Conservation (phyloP, 2,113 vertebrate species). For the Mus spicilegus region DNA sequence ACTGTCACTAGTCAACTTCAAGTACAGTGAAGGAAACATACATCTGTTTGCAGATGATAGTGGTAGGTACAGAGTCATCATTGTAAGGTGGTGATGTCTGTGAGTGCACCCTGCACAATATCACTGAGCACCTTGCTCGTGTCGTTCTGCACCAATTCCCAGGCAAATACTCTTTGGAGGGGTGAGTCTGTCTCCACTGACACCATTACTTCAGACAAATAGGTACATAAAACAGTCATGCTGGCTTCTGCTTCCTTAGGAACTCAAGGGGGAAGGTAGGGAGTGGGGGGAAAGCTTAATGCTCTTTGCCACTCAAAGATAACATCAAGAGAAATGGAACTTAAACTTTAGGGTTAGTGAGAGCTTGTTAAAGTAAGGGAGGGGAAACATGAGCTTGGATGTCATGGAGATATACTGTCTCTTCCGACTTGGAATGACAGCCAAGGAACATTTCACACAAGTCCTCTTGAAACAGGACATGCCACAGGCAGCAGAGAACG, state of each 20-base stretch:
- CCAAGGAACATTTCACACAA: not conserved
- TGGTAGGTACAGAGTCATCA: not conserved
- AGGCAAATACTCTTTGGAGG: not conserved
- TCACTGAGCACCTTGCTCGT: not conserved
- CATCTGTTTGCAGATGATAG: not conserved
- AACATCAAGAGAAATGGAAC: slow-evolving; percentile 59
- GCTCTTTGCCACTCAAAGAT: slow-evolving; percentile 55
- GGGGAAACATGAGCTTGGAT: slow-evolving; percentile 49
- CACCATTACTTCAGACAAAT: slow-evolving; percentile 63
- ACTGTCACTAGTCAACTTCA: not conserved
- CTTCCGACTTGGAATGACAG: slow-evolving; percentile 48
- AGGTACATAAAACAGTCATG: slow-evolving; percentile 44
- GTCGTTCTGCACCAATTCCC: not conserved
- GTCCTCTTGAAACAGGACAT: slow-evolving; percentile 32
- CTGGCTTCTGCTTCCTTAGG: slow-evolving; percentile 64
- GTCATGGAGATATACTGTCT: slow-evolving; percentile 38
- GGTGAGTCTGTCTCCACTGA: slow-evolving; percentile 26
- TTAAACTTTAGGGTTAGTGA: slow-evolving; percentile 64
- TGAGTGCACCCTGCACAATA: not conserved
- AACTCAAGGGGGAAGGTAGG: slow-evolving; percentile 54
- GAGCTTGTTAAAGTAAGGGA: slow-evolving; percentile 57
- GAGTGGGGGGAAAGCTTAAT: not conserved
- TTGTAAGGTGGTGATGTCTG: not conserved
- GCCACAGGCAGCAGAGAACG: not conserved
- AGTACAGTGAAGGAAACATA: not conserved